phyloP scores from a whole-genome alignment of 53 echinoderm and acorn worm genomes.

The Echinometra lucunter region DNA sequence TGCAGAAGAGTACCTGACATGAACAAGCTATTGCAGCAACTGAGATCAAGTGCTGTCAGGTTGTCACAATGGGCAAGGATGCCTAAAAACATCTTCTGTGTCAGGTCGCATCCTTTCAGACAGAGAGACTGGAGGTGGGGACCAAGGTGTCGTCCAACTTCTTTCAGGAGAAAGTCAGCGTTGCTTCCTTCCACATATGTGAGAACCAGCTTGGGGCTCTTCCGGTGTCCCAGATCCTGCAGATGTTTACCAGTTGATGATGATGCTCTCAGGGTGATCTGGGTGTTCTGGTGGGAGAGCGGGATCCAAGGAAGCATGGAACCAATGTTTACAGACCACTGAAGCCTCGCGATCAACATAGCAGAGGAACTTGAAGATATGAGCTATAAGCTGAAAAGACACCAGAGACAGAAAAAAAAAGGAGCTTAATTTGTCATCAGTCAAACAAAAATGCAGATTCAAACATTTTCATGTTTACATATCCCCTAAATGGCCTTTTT shows the following conservation, averaged over 20 bases:
- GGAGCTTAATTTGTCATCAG: not conserved
- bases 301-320: slow-evolving; percentile 91
- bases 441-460: not conserved
- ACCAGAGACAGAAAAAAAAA: slow-evolving; percentile 32
- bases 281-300: slow-evolving; percentile 80
- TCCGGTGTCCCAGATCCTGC: slow-evolving; percentile 78
- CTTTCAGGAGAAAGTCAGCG: slow-evolving; percentile 77
- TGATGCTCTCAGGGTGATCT: slow-evolving; percentile 83
- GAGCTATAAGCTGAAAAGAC: slow-evolving; percentile 83
- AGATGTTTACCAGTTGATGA: slow-evolving; percentile 71
- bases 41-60: slow-evolving; percentile 79
- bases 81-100: slow-evolving; percentile 79
- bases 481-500: not conserved
- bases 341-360: slow-evolving; percentile 86
- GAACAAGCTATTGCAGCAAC: slow-evolving; percentile 94
- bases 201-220: slow-evolving; percentile 90
- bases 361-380: slow-evolving; percentile 86
- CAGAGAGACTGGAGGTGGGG: slow-evolving; percentile 81
- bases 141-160: slow-evolving; percentile 87
- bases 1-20: slow-evolving; percentile 95
- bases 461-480: not conserved
- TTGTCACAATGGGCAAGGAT: slow-evolving; percentile 83
- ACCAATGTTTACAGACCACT: slow-evolving; percentile 82
- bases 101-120: slow-evolving; percentile 91
- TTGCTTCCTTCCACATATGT: slow-evolving; percentile 85